These are phyloP conservation scores for Ips nitidus DNA, from an alignment of 1,140 invertebrate species.

Conservation along the genomic window DNA sequence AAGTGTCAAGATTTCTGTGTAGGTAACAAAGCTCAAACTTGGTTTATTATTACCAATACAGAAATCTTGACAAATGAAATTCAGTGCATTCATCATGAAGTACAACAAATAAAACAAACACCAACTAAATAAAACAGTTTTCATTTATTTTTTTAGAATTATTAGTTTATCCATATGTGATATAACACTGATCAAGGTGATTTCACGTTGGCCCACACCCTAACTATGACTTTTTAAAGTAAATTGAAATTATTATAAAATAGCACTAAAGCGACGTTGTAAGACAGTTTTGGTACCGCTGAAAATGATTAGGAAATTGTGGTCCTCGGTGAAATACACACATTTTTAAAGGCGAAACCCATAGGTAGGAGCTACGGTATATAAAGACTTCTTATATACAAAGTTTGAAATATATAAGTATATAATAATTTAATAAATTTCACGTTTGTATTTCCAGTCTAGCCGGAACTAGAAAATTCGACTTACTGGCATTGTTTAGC, in stretches of 20 bases:
- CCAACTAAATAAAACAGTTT: slow-evolving; percentile 29
- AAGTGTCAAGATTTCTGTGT: too few relatives aligned
- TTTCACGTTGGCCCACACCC: slow-evolving; percentile 31
- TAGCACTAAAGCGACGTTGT: too few relatives aligned
- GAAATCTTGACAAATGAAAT: too few relatives aligned
- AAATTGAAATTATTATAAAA: neutral
- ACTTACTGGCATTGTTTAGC: slow-evolving; percentile 5
- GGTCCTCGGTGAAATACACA: slow-evolving; percentile 31
- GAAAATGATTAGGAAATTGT: neutral
- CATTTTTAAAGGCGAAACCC: slow-evolving; percentile 31
- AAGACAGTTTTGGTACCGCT: too few relatives aligned
- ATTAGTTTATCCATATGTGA: slow-evolving; percentile 35
- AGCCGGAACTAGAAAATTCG: neutral
- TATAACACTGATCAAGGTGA: slow-evolving; percentile 34
- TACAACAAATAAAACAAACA: too few relatives aligned
- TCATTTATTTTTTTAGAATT: slow-evolving; percentile 22
- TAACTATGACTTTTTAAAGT: slow-evolving; percentile 17
- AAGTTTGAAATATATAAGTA: slow-evolving; percentile 29
- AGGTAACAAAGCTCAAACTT: too few relatives aligned
- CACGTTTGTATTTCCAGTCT: neutral
- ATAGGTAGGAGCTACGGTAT: slow-evolving; percentile 33
- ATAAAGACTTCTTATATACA: slow-evolving; percentile 36
- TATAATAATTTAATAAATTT: slow-evolving; percentile 26
- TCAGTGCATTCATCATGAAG: too few relatives aligned
- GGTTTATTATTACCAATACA: too few relatives aligned